Evolutionary conservation across 2,888 invertebrate genomes (phyloP).

Genomic region (Oxystoma pomonae): DNA sequence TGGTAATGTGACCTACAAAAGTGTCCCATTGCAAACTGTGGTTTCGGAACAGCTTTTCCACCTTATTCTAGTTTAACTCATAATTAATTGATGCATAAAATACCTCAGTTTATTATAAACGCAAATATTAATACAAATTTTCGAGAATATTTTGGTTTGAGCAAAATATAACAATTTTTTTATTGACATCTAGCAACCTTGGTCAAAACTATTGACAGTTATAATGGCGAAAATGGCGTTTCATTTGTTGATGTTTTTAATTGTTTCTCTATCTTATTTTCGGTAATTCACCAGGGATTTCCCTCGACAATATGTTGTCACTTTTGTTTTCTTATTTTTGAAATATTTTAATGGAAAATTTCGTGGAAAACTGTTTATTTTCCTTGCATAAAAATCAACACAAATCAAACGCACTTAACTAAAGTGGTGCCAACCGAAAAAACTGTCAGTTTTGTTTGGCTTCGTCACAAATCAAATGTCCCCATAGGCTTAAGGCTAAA

Average conservation of each 20-base stretch:
- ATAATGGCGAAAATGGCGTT: conserved; percentile 21
- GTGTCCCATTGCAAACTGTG: conserved; percentile 6
- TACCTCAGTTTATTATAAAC: no score
- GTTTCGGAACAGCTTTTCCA: no score
- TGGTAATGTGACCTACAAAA: conserved; percentile 45
- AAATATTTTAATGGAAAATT: background rate
- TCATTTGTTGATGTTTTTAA: background rate
- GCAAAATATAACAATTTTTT: background rate
- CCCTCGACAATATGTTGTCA: no score
- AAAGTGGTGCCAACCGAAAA: conserved; percentile 14
- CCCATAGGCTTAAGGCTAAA: no score
- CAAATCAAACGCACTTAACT: conserved; percentile 21
- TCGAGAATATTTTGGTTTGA: background rate
- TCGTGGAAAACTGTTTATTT: conserved; percentile 21
- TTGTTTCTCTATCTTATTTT: conserved; percentile 10
- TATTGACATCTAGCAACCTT: background rate
- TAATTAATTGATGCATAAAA: no score
- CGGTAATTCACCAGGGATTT: no score
- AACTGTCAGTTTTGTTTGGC: no score
- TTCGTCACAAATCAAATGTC: no score
- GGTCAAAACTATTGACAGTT: background rate
- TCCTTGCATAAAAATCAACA: conserved; percentile 16
- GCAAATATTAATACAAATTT: no score
- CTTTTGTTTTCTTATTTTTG: no score
- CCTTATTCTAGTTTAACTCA: no score